A percentile compares a stretch with the other conserved stretches of the same genome.
phyloP scores from a whole-genome alignment of 2,113 vertebrate species.

The Loxodonta africana region DNA sequence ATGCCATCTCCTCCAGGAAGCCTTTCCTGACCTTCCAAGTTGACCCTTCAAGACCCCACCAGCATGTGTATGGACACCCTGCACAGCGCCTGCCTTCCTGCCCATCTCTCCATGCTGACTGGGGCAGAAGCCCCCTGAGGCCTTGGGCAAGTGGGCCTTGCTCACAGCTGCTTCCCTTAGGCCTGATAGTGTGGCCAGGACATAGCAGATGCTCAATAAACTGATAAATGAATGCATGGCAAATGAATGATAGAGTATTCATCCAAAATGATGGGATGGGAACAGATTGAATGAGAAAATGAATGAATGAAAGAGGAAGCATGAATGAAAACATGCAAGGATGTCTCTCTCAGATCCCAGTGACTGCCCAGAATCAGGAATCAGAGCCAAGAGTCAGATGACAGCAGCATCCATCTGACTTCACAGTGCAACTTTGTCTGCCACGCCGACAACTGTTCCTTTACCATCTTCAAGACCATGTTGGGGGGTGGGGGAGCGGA shows the following conservation, averaged over 20 bases:
- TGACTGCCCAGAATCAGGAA: neutral
- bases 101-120: neutral
- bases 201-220: neutral
- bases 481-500: neutral
- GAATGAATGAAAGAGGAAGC: neutral
- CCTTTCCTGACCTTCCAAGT: neutral
- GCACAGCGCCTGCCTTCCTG: neutral
- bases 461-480: neutral
- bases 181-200: neutral
- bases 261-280: neutral
- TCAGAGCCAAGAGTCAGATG: neutral
- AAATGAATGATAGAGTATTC: neutral
- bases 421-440: fast-evolving
- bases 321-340: fast-evolving
- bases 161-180: neutral
- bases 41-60: neutral
- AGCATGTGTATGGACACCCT: neutral
- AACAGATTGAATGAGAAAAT: fast-evolving
- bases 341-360: too few species aligned
- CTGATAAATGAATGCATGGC: too few species aligned
- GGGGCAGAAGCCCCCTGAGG: too few species aligned
- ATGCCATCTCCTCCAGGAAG: neutral
- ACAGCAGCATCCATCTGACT: neutral
- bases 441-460: fast-evolving
- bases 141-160: neutral